phyloP scores from a whole-genome alignment of 2,113 vertebrate genomes.

The Clinocottus analis region DNA sequence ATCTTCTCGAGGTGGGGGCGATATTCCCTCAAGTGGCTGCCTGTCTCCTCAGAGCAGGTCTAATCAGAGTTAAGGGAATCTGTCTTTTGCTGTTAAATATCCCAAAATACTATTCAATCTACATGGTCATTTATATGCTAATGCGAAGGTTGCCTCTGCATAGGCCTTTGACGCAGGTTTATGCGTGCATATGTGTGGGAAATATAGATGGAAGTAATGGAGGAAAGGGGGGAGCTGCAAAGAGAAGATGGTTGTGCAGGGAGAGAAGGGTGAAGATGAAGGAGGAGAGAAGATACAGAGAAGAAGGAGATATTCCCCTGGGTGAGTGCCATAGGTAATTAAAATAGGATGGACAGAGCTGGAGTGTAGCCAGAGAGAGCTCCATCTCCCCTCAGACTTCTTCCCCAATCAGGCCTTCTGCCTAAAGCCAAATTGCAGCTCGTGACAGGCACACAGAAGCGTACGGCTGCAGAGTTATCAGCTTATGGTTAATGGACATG shows the following conservation, averaged over 20 bases:
- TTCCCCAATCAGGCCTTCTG: slow-evolving; percentile 69
- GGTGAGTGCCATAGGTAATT: slow-evolving; percentile 79
- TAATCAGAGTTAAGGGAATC: slow-evolving; percentile 74
- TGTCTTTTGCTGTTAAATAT: slow-evolving; percentile 78
- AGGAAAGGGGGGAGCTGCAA: slow-evolving; percentile 36
- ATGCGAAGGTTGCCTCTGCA: slow-evolving; percentile 72
- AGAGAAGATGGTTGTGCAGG: slow-evolving; percentile 27
- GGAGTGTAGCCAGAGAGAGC: slow-evolving; percentile 75
- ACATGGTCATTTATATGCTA: slow-evolving; percentile 80
- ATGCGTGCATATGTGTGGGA: slow-evolving; percentile 3
- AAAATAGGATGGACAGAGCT: slow-evolving; percentile 80
- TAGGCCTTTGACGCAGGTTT: slow-evolving; percentile 55
- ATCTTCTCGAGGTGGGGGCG: slow-evolving; percentile 66
- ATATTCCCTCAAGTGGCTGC: slow-evolving; percentile 73
- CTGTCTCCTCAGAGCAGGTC: slow-evolving; percentile 58
- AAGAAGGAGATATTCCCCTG: slow-evolving; percentile 69
- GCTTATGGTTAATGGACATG: slow-evolving; percentile 48
- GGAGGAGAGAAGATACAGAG: slow-evolving; percentile 47
- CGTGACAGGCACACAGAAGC: slow-evolving; percentile 56
- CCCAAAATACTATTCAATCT: slow-evolving; percentile 75
- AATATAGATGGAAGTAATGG: slow-evolving; percentile 13
- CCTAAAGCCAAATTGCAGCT: slow-evolving; percentile 64
- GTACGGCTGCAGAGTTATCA: slow-evolving; percentile 56
- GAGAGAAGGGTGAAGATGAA: slow-evolving; percentile 42
- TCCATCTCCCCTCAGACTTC: slow-evolving; percentile 72